These are phyloP conservation scores for Rhinogobio ventralis DNA, from an alignment of 2,797 vertebrate species.

Conservation along the genomic window DNA sequence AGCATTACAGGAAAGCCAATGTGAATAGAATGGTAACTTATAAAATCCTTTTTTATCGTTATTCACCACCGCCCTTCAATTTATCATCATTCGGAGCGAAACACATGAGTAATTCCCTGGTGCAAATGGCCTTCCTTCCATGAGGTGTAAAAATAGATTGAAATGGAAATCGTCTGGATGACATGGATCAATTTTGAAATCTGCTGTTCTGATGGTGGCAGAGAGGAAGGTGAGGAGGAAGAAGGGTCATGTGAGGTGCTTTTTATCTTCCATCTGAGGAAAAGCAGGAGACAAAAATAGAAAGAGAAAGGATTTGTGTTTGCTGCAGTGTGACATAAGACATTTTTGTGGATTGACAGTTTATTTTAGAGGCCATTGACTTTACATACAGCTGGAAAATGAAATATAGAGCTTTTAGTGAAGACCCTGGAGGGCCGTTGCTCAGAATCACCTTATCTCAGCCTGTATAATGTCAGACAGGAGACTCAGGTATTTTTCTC, in stretches of 20 bases:
- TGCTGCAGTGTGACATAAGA: slow-evolving; percentile 63
- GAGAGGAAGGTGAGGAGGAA: slow-evolving; percentile 42
- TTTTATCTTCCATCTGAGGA: slow-evolving; percentile 63
- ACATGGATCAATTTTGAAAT: slow-evolving; percentile 79
- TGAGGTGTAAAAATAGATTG: slow-evolving; percentile 69
- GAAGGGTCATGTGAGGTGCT: slow-evolving; percentile 51
- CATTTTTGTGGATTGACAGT: slow-evolving; percentile 77
- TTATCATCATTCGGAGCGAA: slow-evolving; percentile 58
- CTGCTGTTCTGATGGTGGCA: slow-evolving; percentile 64
- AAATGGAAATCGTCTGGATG: slow-evolving; percentile 78
- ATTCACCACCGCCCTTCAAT: slow-evolving; percentile 68
- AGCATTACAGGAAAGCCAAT: slow-evolving; percentile 70
- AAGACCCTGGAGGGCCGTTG: slow-evolving; percentile 60
- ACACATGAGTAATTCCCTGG: slow-evolving; percentile 58
- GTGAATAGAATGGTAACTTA: slow-evolving; percentile 71
- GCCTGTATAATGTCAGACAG: slow-evolving; percentile 44
- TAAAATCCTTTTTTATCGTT: slow-evolving; percentile 66
- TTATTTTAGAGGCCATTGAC: slow-evolving; percentile 85
- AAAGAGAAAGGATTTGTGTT: slow-evolving; percentile 66
- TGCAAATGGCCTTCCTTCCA: slow-evolving; percentile 58
- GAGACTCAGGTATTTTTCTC: slow-evolving; percentile 36
- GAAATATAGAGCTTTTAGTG: slow-evolving; percentile 66
- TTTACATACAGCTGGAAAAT: slow-evolving; percentile 78
- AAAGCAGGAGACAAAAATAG: slow-evolving; percentile 24
- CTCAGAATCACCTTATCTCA: slow-evolving; percentile 52